A percentile compares a stretch with the other conserved stretches of the same genome.
phyloP scores from a whole-genome alignment of 2,113 vertebrate genomes.

The human (Homo sapiens) region DNA sequence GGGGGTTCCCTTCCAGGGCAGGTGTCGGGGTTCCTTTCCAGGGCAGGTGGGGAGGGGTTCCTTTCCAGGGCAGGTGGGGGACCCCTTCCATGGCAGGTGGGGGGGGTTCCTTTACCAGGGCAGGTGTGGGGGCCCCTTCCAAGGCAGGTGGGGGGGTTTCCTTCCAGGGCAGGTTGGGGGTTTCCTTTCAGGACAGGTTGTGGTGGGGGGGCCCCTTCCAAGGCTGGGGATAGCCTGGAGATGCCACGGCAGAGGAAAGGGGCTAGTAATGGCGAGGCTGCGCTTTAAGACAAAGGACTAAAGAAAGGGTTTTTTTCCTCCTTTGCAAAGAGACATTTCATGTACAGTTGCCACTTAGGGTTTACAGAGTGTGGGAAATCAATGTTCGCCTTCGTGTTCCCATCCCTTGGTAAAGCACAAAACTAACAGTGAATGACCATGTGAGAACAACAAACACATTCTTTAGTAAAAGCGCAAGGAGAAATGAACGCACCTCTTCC shows the following conservation, averaged over 20 bases:
- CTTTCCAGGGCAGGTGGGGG: not conserved
- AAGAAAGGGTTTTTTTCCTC: not conserved
- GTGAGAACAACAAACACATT: not conserved
- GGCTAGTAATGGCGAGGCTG: not conserved
- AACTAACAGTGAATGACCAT: not conserved
- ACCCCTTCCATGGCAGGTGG: too few species aligned
- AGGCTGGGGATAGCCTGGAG: not conserved
- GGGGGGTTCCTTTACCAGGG: too few species aligned
- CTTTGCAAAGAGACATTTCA: not conserved
- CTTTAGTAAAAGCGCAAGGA: not conserved
- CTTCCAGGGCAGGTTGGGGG: too few species aligned
- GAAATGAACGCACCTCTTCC: slow-evolving; percentile 88
- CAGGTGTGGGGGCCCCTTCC: not conserved
- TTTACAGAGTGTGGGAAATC: not conserved
- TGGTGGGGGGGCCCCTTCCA: too few species aligned
- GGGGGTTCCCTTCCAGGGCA: not conserved
- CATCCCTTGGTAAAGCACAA: not conserved
- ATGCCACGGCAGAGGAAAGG: not conserved
- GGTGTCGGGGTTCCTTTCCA: not conserved
- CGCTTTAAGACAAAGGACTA: not conserved
- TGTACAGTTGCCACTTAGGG: not conserved
- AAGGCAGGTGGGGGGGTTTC: too few species aligned
- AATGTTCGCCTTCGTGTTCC: not conserved
- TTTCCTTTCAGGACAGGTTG: not conserved
- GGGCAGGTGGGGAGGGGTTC: not conserved